Percentiles rank a stretch among this genome's conserved stretches.
Conservation (phyloP, 2,113 vertebrate genomes). For the Rhinoptilus africanus region DNA sequence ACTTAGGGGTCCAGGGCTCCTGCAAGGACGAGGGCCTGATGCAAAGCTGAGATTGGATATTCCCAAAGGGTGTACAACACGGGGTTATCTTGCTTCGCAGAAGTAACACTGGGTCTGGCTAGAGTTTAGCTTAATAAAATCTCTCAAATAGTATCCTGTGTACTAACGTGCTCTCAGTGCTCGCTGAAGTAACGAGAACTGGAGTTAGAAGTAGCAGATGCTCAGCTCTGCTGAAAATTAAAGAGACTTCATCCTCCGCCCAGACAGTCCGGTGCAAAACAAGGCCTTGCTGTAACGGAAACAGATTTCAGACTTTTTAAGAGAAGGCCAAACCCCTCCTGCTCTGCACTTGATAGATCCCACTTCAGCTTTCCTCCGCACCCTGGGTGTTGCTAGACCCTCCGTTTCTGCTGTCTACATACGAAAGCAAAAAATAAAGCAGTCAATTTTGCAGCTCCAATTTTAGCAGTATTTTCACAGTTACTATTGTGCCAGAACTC, state of each 20-base stretch:
- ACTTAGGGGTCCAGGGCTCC: too few relatives aligned
- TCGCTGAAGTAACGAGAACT: neutral
- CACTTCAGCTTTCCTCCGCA: neutral
- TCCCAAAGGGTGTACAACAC: neutral
- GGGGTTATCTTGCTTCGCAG: neutral
- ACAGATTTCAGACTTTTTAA: neutral
- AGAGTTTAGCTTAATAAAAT: neutral
- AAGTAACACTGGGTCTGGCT: neutral
- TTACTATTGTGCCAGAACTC: constrained; percentile 60
- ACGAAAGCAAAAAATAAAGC: constrained; percentile 57
- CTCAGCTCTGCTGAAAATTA: neutral
- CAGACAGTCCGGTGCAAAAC: neutral
- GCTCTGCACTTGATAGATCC: neutral
- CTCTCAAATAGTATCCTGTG: neutral
- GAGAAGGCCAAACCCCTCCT: neutral
- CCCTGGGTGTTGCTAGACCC: neutral
- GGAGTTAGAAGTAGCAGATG: neutral
- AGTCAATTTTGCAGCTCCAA: constrained; percentile 41
- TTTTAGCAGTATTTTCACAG: constrained; percentile 67
- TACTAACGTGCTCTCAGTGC: neutral
- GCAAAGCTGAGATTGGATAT: neutral
- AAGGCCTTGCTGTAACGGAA: neutral
- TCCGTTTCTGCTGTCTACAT: neutral
- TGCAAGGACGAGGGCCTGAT: fast-evolving
- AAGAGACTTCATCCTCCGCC: neutral